phyloP scores from a whole-genome alignment of 1,140 invertebrate genomes.

The Condylostylus longicornis region DNA sequence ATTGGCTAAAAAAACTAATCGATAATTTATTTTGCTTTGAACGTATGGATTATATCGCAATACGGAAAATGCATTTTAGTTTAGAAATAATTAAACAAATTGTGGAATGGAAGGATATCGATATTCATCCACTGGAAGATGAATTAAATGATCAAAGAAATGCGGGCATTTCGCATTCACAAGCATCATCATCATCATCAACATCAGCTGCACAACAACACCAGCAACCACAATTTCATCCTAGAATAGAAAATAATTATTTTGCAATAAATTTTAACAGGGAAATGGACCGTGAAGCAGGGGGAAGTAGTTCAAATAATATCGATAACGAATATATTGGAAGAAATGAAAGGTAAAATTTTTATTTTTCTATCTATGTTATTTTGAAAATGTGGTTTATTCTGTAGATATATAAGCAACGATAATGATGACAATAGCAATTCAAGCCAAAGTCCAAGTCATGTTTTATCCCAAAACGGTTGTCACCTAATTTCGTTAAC shows the following conservation, averaged over 20 bases:
- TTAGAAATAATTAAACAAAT: constrained; percentile 70
- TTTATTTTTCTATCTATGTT: too few relatives aligned
- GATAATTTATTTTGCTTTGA: constrained; percentile 45
- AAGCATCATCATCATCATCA: background rate
- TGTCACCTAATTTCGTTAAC: constrained; percentile 53
- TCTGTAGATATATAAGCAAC: background rate
- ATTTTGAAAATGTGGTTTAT: background rate
- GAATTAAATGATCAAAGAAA: constrained; percentile 11
- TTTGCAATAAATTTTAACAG: constrained; percentile 26
- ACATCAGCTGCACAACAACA: constrained; percentile 3
- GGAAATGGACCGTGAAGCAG: constrained; percentile 8
- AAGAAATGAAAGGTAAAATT: too few relatives aligned
- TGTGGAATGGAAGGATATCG: constrained; percentile 72
- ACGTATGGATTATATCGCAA: constrained; percentile 38
- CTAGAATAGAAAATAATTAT: constrained; percentile 25
- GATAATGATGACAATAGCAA: background rate
- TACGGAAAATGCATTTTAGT: constrained; percentile 61
- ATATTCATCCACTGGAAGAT: constrained; percentile 66
- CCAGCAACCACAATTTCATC: constrained; percentile 15
- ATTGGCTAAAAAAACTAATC: constrained; percentile 61
- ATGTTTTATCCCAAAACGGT: constrained; percentile 22
- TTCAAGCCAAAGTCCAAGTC: too few relatives aligned
- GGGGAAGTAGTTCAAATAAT: background rate
- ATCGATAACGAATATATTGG: too few relatives aligned
- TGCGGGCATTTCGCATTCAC: background rate